A percentile compares a stretch with the other conserved stretches of the same genome.
These are phyloP conservation scores for Ictalurus furcatus DNA, from an alignment of 2,113 vertebrate species.

Conservation along the genomic window DNA sequence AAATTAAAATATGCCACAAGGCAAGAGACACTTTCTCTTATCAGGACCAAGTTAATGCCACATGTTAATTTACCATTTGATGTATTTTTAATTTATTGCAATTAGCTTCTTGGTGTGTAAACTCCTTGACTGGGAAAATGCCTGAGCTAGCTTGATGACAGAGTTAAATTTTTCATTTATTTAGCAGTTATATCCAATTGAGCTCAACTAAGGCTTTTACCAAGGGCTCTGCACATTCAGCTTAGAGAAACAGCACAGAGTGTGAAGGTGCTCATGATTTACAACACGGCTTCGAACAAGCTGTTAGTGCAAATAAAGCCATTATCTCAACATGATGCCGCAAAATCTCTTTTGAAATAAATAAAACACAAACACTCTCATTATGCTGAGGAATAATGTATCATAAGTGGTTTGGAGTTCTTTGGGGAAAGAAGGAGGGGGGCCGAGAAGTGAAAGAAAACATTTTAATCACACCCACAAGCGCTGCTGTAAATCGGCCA, in stretches of 20 bases:
- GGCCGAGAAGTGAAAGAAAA: conserved; percentile 47
- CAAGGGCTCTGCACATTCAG: conserved; percentile 35
- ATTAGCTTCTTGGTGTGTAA: conserved; percentile 2
- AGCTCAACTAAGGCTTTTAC: conserved; percentile 41
- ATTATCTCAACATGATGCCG: conserved; percentile 56
- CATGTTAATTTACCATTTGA: conserved; percentile 13
- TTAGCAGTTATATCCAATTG: conserved; percentile 37
- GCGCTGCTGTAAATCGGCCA: conserved; percentile 28
- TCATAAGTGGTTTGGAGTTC: conserved; percentile 46
- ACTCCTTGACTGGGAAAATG: conserved; percentile 14
- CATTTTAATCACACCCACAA: conserved; percentile 55
- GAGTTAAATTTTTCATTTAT: neutral
- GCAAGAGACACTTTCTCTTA: neutral
- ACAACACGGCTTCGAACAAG: conserved; percentile 52
- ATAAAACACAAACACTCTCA: conserved; percentile 51
- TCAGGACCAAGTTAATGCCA: neutral
- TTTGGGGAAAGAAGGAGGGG: conserved; percentile 17
- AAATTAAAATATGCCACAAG: neutral
- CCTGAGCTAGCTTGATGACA: neutral
- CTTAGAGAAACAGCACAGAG: conserved; percentile 29
- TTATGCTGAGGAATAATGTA: conserved; percentile 49
- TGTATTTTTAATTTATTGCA: conserved; percentile 22
- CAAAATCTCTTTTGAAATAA: conserved; percentile 53
- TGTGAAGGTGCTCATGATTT: conserved; percentile 51
- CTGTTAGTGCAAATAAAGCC: conserved; percentile 54